Percentiles rank a stretch among this genome's conserved stretches.
phyloP scores from a whole-genome alignment of 2,888 invertebrate genomes.

The Macrophya annulata region DNA sequence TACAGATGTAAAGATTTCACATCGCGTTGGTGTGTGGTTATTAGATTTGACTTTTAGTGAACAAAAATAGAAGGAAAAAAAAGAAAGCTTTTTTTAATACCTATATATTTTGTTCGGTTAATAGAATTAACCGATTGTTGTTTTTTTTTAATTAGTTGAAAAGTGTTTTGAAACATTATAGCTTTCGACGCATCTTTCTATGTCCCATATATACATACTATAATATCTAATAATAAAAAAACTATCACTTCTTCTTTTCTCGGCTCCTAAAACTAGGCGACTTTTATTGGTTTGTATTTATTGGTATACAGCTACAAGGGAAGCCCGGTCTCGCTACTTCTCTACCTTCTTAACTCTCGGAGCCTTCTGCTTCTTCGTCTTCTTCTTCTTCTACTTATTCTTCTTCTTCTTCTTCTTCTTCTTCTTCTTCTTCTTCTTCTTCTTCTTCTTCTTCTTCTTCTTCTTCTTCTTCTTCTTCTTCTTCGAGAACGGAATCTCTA shows the following conservation, averaged over 20 bases:
- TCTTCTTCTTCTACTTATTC: slow-evolving; percentile 19
- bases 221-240: neutral
- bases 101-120: too few relatives aligned
- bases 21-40: too few relatives aligned
- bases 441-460: neutral
- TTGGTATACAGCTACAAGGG: slow-evolving; percentile 1
- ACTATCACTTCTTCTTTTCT: neutral
- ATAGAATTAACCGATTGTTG: too few relatives aligned
- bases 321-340: neutral
- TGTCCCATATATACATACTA: neutral
- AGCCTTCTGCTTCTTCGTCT: neutral
- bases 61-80: too few relatives aligned
- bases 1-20: too few relatives aligned
- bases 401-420: slow-evolving; percentile 16
- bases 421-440: neutral
- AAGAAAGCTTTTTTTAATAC: too few relatives aligned
- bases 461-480: slow-evolving; percentile 22
- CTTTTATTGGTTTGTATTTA: slow-evolving; percentile 36
- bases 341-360: neutral
- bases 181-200: neutral
- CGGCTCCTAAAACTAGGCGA: slow-evolving; percentile 37
- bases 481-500: slow-evolving; percentile 47
- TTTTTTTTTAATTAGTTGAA: neutral
- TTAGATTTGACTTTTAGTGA: too few relatives aligned
- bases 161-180: neutral